phyloP scores from a whole-genome alignment of 2,888 invertebrate species.

The Athalia circularis region DNA sequence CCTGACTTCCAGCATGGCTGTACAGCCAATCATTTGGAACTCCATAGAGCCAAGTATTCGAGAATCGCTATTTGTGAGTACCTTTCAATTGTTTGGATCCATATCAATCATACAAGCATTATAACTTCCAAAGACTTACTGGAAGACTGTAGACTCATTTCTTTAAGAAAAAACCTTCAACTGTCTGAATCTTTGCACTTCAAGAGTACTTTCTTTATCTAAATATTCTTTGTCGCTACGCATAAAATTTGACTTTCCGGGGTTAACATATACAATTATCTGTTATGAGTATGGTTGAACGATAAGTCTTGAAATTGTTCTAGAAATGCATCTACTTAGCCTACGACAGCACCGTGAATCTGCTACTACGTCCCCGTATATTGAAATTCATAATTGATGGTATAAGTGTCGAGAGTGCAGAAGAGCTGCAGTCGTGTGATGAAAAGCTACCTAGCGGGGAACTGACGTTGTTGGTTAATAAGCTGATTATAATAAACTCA shows the following conservation, averaged over 20 bases:
- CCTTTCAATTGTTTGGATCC: not conserved
- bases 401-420: constrained; percentile 71
- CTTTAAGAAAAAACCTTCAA: too few species aligned
- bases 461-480: constrained; percentile 68
- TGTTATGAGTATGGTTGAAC: not conserved
- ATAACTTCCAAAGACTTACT: too few species aligned
- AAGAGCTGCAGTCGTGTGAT: constrained; percentile 71
- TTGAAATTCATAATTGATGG: constrained; percentile 72
- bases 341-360: constrained; percentile 71
- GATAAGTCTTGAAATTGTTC: not conserved
- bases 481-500: constrained; percentile 70
- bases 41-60: constrained; percentile 65
- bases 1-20: constrained; percentile 67
- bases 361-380: constrained; percentile 69
- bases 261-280: not conserved
- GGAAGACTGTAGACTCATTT: too few species aligned
- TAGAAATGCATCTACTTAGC: constrained; percentile 71
- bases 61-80: constrained; percentile 66
- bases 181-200: too few species aligned
- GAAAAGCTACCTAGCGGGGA: constrained; percentile 68
- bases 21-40: constrained; percentile 66
- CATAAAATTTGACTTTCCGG: too few species aligned
- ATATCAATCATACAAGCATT: not conserved
- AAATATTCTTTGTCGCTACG: too few species aligned
- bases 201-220: too few species aligned